Conservation (phyloP, 2,888 invertebrate genomes). For the Drosophila testacea region DNA sequence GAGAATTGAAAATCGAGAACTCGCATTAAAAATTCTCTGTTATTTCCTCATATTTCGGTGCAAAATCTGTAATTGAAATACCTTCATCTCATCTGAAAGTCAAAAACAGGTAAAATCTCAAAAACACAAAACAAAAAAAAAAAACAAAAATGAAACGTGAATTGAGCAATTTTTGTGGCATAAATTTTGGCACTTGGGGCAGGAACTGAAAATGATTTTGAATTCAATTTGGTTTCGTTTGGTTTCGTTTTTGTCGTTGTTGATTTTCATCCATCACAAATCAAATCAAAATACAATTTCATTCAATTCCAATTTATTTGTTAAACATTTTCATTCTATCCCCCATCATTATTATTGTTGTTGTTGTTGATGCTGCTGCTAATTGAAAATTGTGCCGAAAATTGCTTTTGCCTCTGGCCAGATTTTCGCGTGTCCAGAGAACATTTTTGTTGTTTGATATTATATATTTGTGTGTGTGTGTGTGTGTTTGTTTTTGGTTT, state of each 20-base stretch:
- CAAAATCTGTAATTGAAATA: conserved; percentile 78
- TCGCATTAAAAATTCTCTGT: conserved; percentile 9
- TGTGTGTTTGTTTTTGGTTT: conserved; percentile 20
- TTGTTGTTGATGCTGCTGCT: conserved; percentile 39
- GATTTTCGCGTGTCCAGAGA: conserved; percentile 45
- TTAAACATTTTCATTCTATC: conserved; percentile 40
- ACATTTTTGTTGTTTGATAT: conserved; percentile 38
- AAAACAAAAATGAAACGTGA: neutral
- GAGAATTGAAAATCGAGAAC: neutral
- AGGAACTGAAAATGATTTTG: conserved; percentile 34
- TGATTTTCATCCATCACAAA: conserved; percentile 56
- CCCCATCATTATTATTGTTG: neutral
- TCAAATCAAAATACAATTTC: conserved; percentile 72
- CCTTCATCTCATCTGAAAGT: conserved; percentile 59
- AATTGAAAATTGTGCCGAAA: conserved; percentile 76
- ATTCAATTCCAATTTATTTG: conserved; percentile 70
- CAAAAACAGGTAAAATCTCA: conserved; percentile 65
- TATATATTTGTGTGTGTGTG: neutral
- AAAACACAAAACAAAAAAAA: neutral
- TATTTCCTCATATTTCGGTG: conserved; percentile 42
- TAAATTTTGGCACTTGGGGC: conserved; percentile 25
- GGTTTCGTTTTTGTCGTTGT: conserved; percentile 6
- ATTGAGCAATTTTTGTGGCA: conserved; percentile 33
- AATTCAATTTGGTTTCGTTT: conserved; percentile 42
- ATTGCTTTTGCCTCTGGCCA: conserved; percentile 49